Percentiles rank a stretch among this genome's conserved stretches.
Conservation (phyloP, 37 sponge, comb jelly and placozoan genomes). For the Spongia lamella region DNA sequence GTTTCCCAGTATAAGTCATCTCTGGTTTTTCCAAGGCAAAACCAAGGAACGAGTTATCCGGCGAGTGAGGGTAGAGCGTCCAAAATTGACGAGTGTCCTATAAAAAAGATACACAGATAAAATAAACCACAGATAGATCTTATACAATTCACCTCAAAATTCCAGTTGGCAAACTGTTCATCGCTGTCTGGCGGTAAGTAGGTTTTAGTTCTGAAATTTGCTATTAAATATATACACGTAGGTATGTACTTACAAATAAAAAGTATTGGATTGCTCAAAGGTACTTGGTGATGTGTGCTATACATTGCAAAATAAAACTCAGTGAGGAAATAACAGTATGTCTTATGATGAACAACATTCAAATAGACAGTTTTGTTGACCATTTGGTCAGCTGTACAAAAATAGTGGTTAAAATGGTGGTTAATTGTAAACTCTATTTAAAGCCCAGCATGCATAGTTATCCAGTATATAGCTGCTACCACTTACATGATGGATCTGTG, state of each 20-base stretch:
- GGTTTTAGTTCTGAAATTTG: conserved; percentile 46
- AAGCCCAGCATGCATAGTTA: too few relatives aligned
- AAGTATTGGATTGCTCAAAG: background rate
- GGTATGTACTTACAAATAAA: too few relatives aligned
- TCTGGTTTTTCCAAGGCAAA: conserved; percentile 44
- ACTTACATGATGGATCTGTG: conserved; percentile 66
- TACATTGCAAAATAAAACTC: background rate
- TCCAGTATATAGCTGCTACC: too few relatives aligned
- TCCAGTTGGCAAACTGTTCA: conserved; percentile 50
- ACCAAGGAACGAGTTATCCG: conserved; percentile 83
- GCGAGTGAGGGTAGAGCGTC: conserved; percentile 82
- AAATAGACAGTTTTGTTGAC: too few relatives aligned
- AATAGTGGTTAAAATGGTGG: too few relatives aligned
- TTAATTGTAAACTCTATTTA: too few relatives aligned
- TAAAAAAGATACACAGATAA: background rate
- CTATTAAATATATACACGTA: too few relatives aligned
- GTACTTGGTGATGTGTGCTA: background rate
- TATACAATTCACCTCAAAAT: conserved; percentile 41
- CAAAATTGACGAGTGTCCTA: conserved; percentile 66
- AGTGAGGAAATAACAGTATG: background rate
- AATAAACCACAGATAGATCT: background rate
- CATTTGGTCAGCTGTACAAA: too few relatives aligned
- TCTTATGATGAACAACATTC: too few relatives aligned
- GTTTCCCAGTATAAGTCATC: background rate
- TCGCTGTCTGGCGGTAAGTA: background rate